Evolutionary conservation across 2,113 vertebrate species (phyloP).

Genomic region (Sinocyclocheilus maitianheensis): DNA sequence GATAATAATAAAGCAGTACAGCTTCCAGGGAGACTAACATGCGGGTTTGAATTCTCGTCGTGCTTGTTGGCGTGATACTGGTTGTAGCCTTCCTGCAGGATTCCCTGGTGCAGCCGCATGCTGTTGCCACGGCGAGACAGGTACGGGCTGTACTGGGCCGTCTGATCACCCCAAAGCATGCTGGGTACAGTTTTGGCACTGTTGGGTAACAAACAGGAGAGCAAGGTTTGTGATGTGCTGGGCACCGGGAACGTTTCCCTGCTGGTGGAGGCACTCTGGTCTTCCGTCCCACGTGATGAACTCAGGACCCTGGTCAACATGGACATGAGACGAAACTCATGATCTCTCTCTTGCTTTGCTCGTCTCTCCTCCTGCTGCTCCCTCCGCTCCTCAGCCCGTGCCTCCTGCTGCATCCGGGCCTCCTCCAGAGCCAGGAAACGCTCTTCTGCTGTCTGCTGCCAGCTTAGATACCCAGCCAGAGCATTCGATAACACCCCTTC

Average conservation of each 20-base stretch:
- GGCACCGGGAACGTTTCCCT: not conserved
- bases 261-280: not conserved
- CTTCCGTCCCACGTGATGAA: slow-evolving; percentile 49
- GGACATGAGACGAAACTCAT: slow-evolving; percentile 81
- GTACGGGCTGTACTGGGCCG: slow-evolving; percentile 62
- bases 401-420: slow-evolving; percentile 74
- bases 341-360: slow-evolving; percentile 76
- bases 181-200: slow-evolving; percentile 46
- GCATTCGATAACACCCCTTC: slow-evolving; percentile 68
- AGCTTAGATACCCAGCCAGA: slow-evolving; percentile 75
- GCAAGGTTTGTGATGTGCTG: not conserved
- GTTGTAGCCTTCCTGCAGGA: slow-evolving; percentile 77
- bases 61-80: slow-evolving; percentile 79
- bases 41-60: slow-evolving; percentile 80
- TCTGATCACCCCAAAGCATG: slow-evolving; percentile 35
- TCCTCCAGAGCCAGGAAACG: slow-evolving; percentile 80
- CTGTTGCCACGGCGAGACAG: slow-evolving; percentile 82
- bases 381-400: slow-evolving; percentile 78
- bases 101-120: slow-evolving; percentile 67
- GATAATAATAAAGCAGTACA: not conserved
- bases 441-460: slow-evolving; percentile 80
- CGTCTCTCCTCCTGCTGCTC: slow-evolving; percentile 81
- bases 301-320: slow-evolving; percentile 74
- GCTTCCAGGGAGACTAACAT: slow-evolving; percentile 72
- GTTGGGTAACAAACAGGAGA: slow-evolving; percentile 1